Evolutionary conservation across 2,888 invertebrate genomes (phyloP).

Genomic region (Yponomeuta evonymella): DNA sequence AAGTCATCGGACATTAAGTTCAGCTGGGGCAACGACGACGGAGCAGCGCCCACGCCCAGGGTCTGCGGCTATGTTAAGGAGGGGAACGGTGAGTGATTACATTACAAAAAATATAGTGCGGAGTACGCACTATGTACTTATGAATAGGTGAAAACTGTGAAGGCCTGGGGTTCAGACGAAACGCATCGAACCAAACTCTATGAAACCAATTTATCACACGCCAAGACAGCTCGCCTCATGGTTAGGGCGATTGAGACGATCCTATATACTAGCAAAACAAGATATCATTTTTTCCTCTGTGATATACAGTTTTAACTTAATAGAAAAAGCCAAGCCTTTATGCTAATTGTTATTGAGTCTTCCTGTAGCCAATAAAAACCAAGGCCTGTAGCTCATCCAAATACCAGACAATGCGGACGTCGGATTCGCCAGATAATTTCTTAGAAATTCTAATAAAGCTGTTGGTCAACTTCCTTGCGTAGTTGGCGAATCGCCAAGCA

Average conservation of each 20-base stretch:
- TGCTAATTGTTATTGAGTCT: neutral
- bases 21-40: constrained; percentile 81
- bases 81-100: constrained; percentile 72
- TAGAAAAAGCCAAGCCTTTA: too few species aligned
- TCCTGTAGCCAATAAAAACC: neutral
- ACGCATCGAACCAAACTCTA: too few species aligned
- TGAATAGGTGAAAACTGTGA: too few species aligned
- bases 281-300: too few species aligned
- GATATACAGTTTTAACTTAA: too few species aligned
- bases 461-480: neutral
- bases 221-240: too few species aligned
- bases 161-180: too few species aligned
- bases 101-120: too few species aligned
- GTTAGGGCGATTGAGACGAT: too few species aligned
- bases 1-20: constrained; percentile 91
- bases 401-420: neutral
- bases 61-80: constrained; percentile 92
- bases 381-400: neutral
- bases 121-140: too few species aligned
- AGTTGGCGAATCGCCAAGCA: neutral
- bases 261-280: too few species aligned
- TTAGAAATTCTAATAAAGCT: neutral
- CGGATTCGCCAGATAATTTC: neutral
- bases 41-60: constrained; percentile 73
- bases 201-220: too few species aligned